Evolutionary conservation across 2,888 invertebrate species (phyloP).

Genomic region (Archips crataeganus): DNA sequence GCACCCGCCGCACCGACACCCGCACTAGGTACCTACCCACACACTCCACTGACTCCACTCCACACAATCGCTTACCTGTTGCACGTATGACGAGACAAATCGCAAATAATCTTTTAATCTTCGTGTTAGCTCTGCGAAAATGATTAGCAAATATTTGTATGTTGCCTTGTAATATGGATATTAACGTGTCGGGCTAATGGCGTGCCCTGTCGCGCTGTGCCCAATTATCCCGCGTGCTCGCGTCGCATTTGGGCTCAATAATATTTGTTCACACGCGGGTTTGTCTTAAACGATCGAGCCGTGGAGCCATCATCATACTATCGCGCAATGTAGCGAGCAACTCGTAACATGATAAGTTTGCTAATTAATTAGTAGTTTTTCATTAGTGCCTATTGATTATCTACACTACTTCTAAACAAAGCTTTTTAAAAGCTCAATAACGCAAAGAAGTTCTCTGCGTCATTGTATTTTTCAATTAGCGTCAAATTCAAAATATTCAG

Average conservation of each 20-base stretch:
- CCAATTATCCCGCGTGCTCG: slow-evolving; percentile 36
- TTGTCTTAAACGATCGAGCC: slow-evolving; percentile 26
- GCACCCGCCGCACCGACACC: slow-evolving; percentile 65
- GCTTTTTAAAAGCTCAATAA: not conserved
- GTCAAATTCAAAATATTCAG: slow-evolving; percentile 4
- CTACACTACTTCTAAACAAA: not conserved
- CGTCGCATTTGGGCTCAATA: slow-evolving; percentile 24
- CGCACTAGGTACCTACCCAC: slow-evolving; percentile 41
- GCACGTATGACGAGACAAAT: slow-evolving; percentile 68
- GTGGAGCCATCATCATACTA: not conserved
- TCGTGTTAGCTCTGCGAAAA: slow-evolving; percentile 32
- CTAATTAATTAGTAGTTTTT: not conserved
- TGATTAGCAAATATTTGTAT: slow-evolving; percentile 37
- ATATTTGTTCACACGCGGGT: slow-evolving; percentile 22
- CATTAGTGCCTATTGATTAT: not conserved
- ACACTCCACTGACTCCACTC: slow-evolving; percentile 47
- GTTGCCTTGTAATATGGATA: slow-evolving; percentile 15
- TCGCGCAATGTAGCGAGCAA: not conserved
- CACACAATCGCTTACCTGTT: slow-evolving; percentile 70
- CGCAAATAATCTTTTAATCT: slow-evolving; percentile 36
- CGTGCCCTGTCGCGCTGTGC: slow-evolving; percentile 38
- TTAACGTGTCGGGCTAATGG: slow-evolving; percentile 29
- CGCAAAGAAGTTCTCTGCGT: not conserved
- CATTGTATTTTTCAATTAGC: not conserved
- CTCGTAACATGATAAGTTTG: not conserved